Percentiles rank a stretch among this genome's conserved stretches.
Evolutionary conservation across 2,113 vertebrate genomes (phyloP).

Genomic region (Chamaea fasciata): DNA sequence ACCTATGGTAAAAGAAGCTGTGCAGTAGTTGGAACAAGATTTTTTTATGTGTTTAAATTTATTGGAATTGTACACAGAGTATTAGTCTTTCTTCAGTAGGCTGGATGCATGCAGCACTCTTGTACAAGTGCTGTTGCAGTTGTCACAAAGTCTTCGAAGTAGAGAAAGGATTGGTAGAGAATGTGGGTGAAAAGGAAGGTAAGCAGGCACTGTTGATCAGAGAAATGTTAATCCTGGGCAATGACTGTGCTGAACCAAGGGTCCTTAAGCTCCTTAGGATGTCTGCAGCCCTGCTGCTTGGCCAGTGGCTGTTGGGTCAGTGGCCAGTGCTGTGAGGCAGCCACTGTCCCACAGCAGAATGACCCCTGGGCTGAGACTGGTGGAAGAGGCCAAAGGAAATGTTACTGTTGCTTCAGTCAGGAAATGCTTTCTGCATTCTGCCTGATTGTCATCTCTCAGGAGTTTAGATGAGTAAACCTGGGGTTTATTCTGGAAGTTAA

Average conservation of each 20-base stretch:
- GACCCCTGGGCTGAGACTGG: neutral
- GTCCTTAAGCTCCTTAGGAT: neutral
- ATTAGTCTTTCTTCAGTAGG: neutral
- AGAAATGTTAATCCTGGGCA: neutral
- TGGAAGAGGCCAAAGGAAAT: neutral
- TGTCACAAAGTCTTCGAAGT: neutral
- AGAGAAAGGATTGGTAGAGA: neutral
- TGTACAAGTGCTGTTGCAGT: neutral
- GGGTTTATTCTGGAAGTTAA: neutral
- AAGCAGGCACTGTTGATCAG: neutral
- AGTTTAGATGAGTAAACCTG: neutral
- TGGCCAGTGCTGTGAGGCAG: neutral
- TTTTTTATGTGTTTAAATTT: neutral
- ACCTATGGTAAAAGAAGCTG: neutral
- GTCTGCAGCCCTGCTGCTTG: neutral
- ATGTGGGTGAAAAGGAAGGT: neutral
- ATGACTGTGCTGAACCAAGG: neutral
- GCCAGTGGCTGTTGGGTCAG: accelerated
- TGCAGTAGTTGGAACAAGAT: neutral
- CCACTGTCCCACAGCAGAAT: neutral
- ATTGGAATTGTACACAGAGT: neutral
- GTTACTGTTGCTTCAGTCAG: neutral
- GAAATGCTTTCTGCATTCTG: neutral
- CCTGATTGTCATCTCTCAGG: neutral
- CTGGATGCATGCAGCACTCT: neutral